phyloP scores from a whole-genome alignment of 2,888 invertebrate species.

The Epicampocera succincta region DNA sequence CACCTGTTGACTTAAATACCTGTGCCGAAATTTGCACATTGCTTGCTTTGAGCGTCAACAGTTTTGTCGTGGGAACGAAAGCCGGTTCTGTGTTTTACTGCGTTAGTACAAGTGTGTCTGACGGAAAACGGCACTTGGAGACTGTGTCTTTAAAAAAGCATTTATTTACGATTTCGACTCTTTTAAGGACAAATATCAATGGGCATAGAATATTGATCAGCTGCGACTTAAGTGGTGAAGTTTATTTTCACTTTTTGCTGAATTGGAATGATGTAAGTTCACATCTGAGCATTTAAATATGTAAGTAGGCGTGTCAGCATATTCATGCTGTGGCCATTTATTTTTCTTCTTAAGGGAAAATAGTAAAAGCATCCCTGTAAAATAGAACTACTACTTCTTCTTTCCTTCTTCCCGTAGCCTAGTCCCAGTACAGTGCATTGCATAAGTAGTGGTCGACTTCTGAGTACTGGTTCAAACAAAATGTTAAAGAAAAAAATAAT shows the following conservation, averaged over 20 bases:
- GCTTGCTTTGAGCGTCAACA: slow-evolving; percentile 73
- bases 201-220: slow-evolving; percentile 77
- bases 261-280: slow-evolving; percentile 73
- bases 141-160: slow-evolving; percentile 75
- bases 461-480: too few species aligned
- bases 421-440: too few species aligned
- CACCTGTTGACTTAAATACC: slow-evolving; percentile 28
- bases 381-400: too few species aligned
- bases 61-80: slow-evolving; percentile 79
- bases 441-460: too few species aligned
- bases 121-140: slow-evolving; percentile 72
- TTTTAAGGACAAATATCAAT: slow-evolving; percentile 73
- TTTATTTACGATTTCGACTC: slow-evolving; percentile 77
- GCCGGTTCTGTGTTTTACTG: slow-evolving; percentile 79
- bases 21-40: slow-evolving; percentile 74
- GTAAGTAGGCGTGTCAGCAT: neutral
- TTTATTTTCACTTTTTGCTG: slow-evolving; percentile 77
- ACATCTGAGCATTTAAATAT: neutral
- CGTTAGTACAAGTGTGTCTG: slow-evolving; percentile 46
- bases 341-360: too few species aligned
- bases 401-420: too few species aligned
- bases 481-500: too few species aligned
- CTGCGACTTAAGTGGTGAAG: slow-evolving; percentile 80
- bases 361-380: too few species aligned
- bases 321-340: too few species aligned